Evolutionary conservation across 37 sponge, comb jelly and placozoan genomes (phyloP).

Genomic region (Agelas oroides): DNA sequence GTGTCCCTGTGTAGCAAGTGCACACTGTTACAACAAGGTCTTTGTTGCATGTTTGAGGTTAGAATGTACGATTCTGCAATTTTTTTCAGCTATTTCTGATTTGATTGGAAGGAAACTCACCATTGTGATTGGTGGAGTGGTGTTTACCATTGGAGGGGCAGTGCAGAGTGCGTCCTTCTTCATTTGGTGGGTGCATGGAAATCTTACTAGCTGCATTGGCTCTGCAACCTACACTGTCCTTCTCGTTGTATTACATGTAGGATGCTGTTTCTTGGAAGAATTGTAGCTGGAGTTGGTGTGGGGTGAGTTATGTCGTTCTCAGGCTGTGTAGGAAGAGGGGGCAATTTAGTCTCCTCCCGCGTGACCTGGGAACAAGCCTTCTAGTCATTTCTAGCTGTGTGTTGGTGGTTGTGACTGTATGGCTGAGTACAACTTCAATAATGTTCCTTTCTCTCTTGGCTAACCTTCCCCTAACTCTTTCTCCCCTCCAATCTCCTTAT

Average conservation of each 20-base stretch:
- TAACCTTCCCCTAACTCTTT: no score
- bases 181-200: slow-evolving; percentile 54
- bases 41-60: no score
- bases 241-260: not conserved
- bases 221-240: no score
- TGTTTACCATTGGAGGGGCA: slow-evolving; percentile 66
- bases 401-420: no score
- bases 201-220: no score
- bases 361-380: no score
- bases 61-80: no score
- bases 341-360: not conserved
- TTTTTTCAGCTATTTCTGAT: slow-evolving; percentile 61
- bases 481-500: slow-evolving; percentile 34
- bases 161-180: slow-evolving; percentile 57
- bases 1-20: no score
- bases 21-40: no score
- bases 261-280: slow-evolving; percentile 73
- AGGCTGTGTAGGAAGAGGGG: no score
- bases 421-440: no score
- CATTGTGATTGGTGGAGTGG: slow-evolving; percentile 61
- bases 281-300: slow-evolving; percentile 77
- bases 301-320: slow-evolving; percentile 74
- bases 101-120: slow-evolving; percentile 61
- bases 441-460: no score
- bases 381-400: not conserved